Base-by-base conservation (phyloP, 2,888 invertebrate species). In the Oxystoma pomonae region DNA sequence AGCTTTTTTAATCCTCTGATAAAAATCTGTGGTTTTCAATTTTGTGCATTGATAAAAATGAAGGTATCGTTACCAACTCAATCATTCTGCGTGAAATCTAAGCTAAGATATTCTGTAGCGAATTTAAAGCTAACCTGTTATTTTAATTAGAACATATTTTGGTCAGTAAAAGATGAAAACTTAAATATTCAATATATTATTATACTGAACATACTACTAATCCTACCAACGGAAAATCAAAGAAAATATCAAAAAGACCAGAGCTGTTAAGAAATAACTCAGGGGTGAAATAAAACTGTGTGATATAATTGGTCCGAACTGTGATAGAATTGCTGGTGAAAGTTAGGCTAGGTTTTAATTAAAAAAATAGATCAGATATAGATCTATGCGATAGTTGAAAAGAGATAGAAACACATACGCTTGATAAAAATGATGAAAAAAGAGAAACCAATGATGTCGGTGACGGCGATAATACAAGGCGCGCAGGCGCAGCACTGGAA, bases 401-500 rank as follows among this genome's bases (percentile, higher is more conserved):
- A 35, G 12, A 35, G 3, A 35, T 35, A 35, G 12, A 35, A 35
- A 35, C 35, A 35, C 35, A 35, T n/a, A n/a, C n/a, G n/a, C n/a
- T 70, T 65, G 63, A 56, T 65, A 74, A 82, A 81, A 74, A 87
- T 90, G 90, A 87, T 91, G 86, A 91, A 91, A 85, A 91, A 91
- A 83, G 91, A 91, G 81, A 91, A 91, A 80, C 91, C 91, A 75
- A 91, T 91, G 84, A 90, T 91, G 89, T 90, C 90, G 78, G 91
- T 92, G 77, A 89, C 91, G 75, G 90, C 91, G 75, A 88, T 91
- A 78, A 91, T 91, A 77, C 86, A 87, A 75, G 86, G 86, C 67
- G 83, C 85, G 60, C 85, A 85, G 74, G 81, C 83, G 35, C 85
- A 85, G 69, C 87, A 87, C 79, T 88, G 88, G 87, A 53, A 16